Base-by-base conservation (phyloP, 92 coral and sea anemone genomes). In the Epizoanthus scotinus region DNA sequence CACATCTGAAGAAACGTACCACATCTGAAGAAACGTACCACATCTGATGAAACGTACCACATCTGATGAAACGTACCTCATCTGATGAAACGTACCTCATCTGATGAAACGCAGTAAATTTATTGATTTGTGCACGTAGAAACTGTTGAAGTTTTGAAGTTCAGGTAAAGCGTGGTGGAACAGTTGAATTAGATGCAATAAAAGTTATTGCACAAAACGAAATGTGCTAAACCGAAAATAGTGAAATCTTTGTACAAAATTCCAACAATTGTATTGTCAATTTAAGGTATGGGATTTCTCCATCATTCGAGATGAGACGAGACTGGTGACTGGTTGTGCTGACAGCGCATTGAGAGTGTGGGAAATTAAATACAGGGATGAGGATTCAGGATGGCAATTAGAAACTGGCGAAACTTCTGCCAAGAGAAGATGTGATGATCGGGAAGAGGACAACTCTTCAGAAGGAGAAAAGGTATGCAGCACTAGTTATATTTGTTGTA, bases 321-420 rank as follows among this genome's bases (percentile, higher is more conserved):
- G 94, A 63, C 90, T 95, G 29, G 78, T 95, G 12, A 95, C 99
- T 49, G 99, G 99, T 25, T 95, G 98, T 86, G 88, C 94, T 6
- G 99, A 95, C 78, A 93, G 96, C 81, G 99, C 93, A 66, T 57
- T 95, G 56, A 85, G 98, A 73, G 86, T 95, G 36, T 95, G 99
- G 99, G 78, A 91, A 63, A 88, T 95, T 27, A 89, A 56, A 26
- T 87, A 84, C 73, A 69, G 75, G 40, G 83, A 83, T 27, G 15
- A 57, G 12, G 67, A 55, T 18, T 70, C 44, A 55, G 84, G 36
- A 22, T 21, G 38, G 63, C 25, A 24, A n/a, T 6, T 68, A 59
- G 81, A 75, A 59, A 10, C 81, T 21, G 2, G 21, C 25, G 42
- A 58, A 36, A 31, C 24, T n/a, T 26, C 29, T 6, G 53, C 81